Base-by-base conservation (phyloP, 2,888 invertebrate species). In the Drosophila demipolita region DNA sequence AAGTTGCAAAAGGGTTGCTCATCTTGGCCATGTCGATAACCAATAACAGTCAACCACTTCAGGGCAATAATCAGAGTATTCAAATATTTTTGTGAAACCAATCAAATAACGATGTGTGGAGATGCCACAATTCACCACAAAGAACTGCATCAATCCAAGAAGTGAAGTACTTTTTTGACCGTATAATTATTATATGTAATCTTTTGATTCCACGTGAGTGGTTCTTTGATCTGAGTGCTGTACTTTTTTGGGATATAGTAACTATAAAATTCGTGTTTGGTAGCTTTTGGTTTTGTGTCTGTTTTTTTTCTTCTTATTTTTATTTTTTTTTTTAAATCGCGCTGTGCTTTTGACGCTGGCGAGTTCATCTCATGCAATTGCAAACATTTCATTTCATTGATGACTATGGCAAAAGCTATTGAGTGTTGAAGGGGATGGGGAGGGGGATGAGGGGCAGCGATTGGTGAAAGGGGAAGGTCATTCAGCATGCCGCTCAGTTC, bases 1-100 rank as follows among this genome's bases (percentile, higher is more conserved):
- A 53, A 58, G 57, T 77, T 58, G 42, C 29, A 35, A 12, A 17
- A 11, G 35, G 33, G 49, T 53, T 53, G 64, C 58, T 71, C 61
- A 60, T 75, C 62, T 52, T 20, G 45, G 58, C 45, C 55, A 3
- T 35, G 40, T 42, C 53, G 45, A 60, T 52, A 48, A 32, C 50
- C 23, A 42, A 23, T 42, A 52, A 35, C 62, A 70, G 42, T 40
- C 7, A 12, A 6, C 38, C 38, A 40, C 9, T 40, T 40, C 38
- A 40, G 7, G 36, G 7, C 0, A 8, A 38, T 38, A 17, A 38
- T 45, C 20, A 20, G 12, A 12, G 45, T 45, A 45, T 45, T 20
- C 7, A 45, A 20, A 45, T 45, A 12, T 20, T 12, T 42, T 42
- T 42, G 12, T 11, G 2, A 20, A 11, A 12, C 20, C 42, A 42